Percentiles rank a stretch among this genome's conserved stretches.
phyloP scores from a whole-genome alignment of 2,797 vertebrate species.

The Eulemur mongoz region DNA sequence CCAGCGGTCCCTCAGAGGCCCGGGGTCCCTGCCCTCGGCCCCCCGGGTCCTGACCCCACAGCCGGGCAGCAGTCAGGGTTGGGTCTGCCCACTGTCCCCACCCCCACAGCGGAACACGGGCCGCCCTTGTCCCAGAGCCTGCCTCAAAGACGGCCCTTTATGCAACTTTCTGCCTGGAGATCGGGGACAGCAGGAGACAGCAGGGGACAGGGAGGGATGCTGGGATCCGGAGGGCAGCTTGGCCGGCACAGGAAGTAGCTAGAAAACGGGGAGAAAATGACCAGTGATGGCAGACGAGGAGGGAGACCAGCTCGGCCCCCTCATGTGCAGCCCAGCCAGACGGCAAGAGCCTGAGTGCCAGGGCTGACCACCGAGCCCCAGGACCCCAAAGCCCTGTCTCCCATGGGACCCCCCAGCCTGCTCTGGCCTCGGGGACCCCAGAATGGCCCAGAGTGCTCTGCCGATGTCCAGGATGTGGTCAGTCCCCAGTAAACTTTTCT shows the following conservation, averaged over 20 bases:
- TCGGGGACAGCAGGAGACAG: background rate
- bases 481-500: slow-evolving; percentile 58
- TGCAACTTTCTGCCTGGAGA: slow-evolving; percentile 57
- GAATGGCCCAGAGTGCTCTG: background rate
- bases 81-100: background rate
- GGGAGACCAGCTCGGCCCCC: background rate
- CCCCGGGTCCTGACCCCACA: background rate
- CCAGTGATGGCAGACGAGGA: background rate
- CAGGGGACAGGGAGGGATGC: background rate
- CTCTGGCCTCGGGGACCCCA: background rate
- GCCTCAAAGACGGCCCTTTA: background rate
- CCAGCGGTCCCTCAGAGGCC: background rate
- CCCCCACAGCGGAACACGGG: background rate
- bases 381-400: background rate
- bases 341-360: fast-evolving
- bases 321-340: background rate
- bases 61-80: background rate
- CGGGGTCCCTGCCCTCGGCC: background rate
- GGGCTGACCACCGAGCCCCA: background rate
- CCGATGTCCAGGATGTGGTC: background rate
- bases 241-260: background rate
- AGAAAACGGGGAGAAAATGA: background rate
- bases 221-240: background rate
- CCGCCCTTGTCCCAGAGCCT: background rate
- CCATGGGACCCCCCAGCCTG: background rate